These are phyloP conservation scores for Drosophila varians DNA, from an alignment of 1,140 invertebrate species.

Conservation along the genomic window DNA sequence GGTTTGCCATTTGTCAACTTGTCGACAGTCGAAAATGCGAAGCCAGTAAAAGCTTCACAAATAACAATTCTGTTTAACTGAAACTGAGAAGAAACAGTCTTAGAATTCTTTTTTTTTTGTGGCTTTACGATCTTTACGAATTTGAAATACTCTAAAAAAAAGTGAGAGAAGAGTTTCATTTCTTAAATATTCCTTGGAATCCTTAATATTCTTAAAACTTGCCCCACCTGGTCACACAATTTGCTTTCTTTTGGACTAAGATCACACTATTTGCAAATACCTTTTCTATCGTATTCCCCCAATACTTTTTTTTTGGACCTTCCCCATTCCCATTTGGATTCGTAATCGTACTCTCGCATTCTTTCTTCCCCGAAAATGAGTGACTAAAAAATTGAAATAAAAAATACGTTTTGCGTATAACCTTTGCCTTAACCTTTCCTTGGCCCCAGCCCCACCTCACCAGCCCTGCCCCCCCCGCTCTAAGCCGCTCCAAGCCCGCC, in stretches of 20 bases:
- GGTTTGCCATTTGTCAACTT: constrained; percentile 76
- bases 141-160: background rate
- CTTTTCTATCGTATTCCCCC: too few relatives aligned
- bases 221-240: background rate
- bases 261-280: background rate
- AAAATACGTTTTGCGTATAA: constrained; percentile 25
- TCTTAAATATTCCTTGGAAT: too few relatives aligned
- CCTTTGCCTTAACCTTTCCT: constrained; percentile 43
- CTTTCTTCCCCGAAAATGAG: background rate
- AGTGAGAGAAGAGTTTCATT: too few relatives aligned
- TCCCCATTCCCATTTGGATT: background rate
- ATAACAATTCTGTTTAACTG: constrained; percentile 49
- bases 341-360: constrained; percentile 1
- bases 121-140: background rate
- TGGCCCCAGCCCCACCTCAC: background rate
- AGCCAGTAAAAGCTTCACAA: constrained; percentile 63
- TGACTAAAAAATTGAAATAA: background rate
- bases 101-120: too few relatives aligned
- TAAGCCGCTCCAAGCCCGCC: background rate
- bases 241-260: background rate
- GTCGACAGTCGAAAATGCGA: constrained; percentile 58
- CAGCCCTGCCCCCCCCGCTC: background rate
- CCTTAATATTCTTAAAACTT: background rate
- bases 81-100: constrained; percentile 4
- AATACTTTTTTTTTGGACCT: too few relatives aligned